Conservation (phyloP, 2,888 invertebrate genomes). For the Lithophane semibrunnea region DNA sequence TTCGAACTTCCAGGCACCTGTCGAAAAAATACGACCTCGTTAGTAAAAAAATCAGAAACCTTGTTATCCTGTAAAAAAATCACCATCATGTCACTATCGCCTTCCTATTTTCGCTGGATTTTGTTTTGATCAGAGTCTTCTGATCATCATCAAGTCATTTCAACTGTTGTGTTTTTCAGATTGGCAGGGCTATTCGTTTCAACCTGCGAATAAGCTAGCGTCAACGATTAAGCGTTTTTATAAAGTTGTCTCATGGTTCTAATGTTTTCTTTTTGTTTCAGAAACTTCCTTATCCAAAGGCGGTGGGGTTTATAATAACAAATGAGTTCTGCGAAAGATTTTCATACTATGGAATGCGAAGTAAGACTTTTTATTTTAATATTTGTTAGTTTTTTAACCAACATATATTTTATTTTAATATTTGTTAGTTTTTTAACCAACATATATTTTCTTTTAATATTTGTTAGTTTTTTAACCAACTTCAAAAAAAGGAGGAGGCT, state of each 20-base stretch:
- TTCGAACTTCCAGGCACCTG: background rate
- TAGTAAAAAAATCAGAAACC: too few relatives aligned
- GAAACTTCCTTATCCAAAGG: slow-evolving; percentile 95
- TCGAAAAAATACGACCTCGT: background rate
- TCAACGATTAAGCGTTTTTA: background rate
- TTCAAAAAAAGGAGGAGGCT: background rate
- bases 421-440: background rate
- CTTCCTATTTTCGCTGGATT: background rate
- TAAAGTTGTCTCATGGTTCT: background rate
- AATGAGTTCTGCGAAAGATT: slow-evolving; percentile 99
- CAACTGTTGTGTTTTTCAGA: background rate
- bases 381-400: background rate
- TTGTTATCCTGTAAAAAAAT: background rate
- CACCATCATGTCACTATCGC: background rate
- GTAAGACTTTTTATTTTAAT: slow-evolving; percentile 90
- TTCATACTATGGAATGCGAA: slow-evolving; percentile 98
- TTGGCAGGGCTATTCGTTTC: background rate
- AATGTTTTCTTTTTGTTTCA: slow-evolving; percentile 80
- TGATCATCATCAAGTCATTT: background rate
- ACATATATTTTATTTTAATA: slow-evolving; percentile 22
- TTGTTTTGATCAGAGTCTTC: background rate
- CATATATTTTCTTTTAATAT: slow-evolving; percentile 27
- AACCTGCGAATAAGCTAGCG: background rate
- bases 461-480: background rate
- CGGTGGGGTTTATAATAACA: slow-evolving; percentile 97